Evolutionary conservation across 2,888 invertebrate genomes (phyloP), one percentile per base, ranked within the genome.

Genomic region (Clistopyga incitator): DNA sequence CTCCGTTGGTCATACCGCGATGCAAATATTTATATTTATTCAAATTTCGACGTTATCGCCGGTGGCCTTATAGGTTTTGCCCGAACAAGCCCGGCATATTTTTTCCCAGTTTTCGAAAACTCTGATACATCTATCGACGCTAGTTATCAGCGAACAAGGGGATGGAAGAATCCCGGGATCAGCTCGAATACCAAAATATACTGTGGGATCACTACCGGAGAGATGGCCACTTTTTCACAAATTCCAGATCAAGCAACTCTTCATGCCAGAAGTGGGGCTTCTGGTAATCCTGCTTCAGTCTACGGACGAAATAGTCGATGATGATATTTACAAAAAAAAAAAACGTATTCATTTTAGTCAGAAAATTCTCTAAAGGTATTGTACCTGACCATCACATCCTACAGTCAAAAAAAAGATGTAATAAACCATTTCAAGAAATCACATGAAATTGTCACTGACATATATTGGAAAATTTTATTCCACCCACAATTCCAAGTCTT

Each of bases 1-100:
- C 52, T 61, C 20, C 72, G 59, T 50, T 52, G 13, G 29, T 56
- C 54, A 25, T 56, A 34, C 20, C 11, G 20, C 20, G 4, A 15
- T 74, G 29, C 23, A 59, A 47, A 74, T 50, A 76, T 54, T 42
- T 25, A 67, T 67, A 76, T 56, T 56, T 77, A 56, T 77, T 34
- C 42, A 77, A 61, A 29, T 72, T 72, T 61, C 72, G 72, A 72
- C 59, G 72, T 47, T 72, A 59, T 70, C 70, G 70, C 52, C 34
- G 13, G 34, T 18, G 52, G 52, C 20, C 18, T 50, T n/a, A 50
- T 52, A 18, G 45, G 38, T 67, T 78, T n/a, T 11, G 42, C 18
- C 42, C 42, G 23, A 68, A 38, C 42, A 25, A 56, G 42, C 34
- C 18, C 34, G 38, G 47, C 18, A 20, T 45, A 65, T 34, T 59